phyloP scores from a whole-genome alignment of 2,797 vertebrate species.

The Sorex maritimensis region DNA sequence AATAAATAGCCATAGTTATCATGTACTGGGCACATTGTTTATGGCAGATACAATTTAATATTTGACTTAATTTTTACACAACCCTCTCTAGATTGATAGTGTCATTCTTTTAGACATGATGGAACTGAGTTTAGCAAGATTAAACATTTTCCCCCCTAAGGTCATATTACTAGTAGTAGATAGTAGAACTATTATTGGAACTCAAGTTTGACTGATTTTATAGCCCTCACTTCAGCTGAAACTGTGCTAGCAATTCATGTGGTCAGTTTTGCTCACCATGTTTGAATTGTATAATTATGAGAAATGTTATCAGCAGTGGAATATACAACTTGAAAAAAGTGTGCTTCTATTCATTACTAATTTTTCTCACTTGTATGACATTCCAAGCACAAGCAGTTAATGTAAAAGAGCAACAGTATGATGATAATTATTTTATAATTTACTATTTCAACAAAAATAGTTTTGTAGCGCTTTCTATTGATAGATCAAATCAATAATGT shows the following conservation, averaged over 20 bases:
- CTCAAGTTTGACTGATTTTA: background rate
- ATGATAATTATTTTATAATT: background rate
- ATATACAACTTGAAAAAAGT: background rate
- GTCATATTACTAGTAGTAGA: background rate
- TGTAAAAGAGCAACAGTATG: background rate
- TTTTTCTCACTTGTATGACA: background rate
- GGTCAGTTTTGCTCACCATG: background rate
- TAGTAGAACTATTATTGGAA: background rate
- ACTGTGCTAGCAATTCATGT: background rate
- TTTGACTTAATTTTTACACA: conserved; percentile 25
- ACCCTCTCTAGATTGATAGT: background rate
- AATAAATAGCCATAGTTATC: background rate
- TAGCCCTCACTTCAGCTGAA: background rate
- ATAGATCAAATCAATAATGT: background rate
- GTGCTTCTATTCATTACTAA: background rate
- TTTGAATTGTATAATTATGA: background rate
- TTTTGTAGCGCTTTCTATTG: background rate
- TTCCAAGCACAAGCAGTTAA: background rate
- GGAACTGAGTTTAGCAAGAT: background rate
- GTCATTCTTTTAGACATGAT: conserved; percentile 14
- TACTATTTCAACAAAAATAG: background rate
- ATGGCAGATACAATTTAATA: background rate
- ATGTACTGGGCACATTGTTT: background rate
- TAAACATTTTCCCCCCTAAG: background rate
- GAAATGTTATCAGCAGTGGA: background rate